Evolutionary conservation across 2,113 vertebrate species (phyloP).

Genomic region (pig (Sus scrofa)): T2T-Sscrofa CM000825.6:80446001-80446500

Average conservation of each 20-base stretch:
- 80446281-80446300: not conserved
- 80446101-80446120: not conserved
- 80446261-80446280: not conserved
- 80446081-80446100: not conserved
- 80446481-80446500: no score
- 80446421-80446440: no score
- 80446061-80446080: not conserved
- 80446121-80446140: slow-evolving; percentile 1
- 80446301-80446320: not conserved
- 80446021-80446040: not conserved
- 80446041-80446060: not conserved
- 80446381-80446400: not conserved
- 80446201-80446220: not conserved
- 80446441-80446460: no score
- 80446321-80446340: not conserved
- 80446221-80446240: not conserved
- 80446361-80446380: not conserved
- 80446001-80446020: not conserved
- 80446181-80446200: not conserved
- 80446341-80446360: not conserved
- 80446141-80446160: not conserved
- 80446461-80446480: no score
- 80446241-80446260: not conserved
- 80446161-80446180: not conserved
- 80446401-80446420: no score